phyloP scores from a whole-genome alignment of 2,888 invertebrate genomes.

The Drosophila pseudotalamancana region DNA sequence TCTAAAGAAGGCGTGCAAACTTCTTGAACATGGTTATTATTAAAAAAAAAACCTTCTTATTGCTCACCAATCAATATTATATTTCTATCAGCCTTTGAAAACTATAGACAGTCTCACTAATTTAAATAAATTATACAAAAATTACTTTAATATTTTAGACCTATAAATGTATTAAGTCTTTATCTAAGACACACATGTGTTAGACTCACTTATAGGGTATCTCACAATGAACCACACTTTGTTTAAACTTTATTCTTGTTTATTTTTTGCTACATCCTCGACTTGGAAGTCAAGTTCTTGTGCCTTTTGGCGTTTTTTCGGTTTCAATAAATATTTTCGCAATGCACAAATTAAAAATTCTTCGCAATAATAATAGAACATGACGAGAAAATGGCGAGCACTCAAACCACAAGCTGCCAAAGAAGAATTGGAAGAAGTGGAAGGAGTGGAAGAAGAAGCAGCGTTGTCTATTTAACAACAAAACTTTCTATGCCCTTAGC shows the following conservation, averaged over 20 bases:
- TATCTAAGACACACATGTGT: too few species aligned
- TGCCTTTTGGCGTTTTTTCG: constrained; percentile 64
- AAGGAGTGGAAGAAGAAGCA: too few species aligned
- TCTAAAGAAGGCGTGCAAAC: not conserved
- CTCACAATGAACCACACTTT: not conserved
- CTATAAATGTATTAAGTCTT: not conserved
- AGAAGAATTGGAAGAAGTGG: too few species aligned
- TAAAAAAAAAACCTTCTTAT: not conserved
- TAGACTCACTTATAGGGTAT: not conserved
- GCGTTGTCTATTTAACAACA: constrained; percentile 64
- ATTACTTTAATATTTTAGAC: not conserved
- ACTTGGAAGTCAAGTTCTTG: constrained; percentile 45
- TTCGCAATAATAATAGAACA: constrained; percentile 61
- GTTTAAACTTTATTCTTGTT: constrained; percentile 11
- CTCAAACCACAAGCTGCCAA: constrained; percentile 41
- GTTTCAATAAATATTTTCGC: constrained; percentile 79
- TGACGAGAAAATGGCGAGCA: constrained; percentile 25
- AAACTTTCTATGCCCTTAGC: constrained; percentile 60
- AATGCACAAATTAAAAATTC: constrained; percentile 80
- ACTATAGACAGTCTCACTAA: too few species aligned
- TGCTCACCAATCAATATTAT: too few species aligned
- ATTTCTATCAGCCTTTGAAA: too few species aligned
- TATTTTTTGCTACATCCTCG: constrained; percentile 15
- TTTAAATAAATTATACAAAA: not conserved
- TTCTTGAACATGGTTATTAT: too few species aligned